phyloP scores from a whole-genome alignment of 2,888 invertebrate species.

The Pocota personata region DNA sequence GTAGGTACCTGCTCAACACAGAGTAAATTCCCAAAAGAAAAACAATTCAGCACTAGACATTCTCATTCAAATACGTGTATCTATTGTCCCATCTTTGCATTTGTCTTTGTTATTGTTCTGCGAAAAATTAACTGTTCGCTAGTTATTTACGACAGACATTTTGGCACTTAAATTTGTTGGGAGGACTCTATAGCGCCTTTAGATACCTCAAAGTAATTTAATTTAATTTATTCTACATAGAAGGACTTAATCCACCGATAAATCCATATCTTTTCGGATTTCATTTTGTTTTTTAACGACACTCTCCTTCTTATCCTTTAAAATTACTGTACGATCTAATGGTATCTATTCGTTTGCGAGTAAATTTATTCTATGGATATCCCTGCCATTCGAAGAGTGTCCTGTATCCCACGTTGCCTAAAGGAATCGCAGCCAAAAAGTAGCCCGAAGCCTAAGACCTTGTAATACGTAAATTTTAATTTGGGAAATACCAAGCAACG shows the following conservation, averaged over 20 bases:
- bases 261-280: slow-evolving; percentile 36
- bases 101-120: background rate
- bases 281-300: slow-evolving; percentile 3
- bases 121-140: background rate
- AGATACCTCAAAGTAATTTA: slow-evolving; percentile 31
- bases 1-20: no score
- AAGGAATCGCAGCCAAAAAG: slow-evolving; percentile 45
- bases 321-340: slow-evolving; percentile 30
- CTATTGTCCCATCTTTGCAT: background rate
- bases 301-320: slow-evolving; percentile 10
- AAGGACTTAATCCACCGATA: slow-evolving; percentile 53
- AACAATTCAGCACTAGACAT: background rate
- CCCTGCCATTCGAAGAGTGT: slow-evolving; percentile 18
- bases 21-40: no score
- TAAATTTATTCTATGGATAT: slow-evolving; percentile 50
- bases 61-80: background rate
- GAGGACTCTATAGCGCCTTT: background rate
- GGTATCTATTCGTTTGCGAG: slow-evolving; percentile 52
- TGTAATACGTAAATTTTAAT: slow-evolving; percentile 69
- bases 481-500: slow-evolving; percentile 42
- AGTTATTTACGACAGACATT: background rate
- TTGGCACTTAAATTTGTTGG: background rate
- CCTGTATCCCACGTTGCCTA: slow-evolving; percentile 41
- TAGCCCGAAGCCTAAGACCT: slow-evolving; percentile 58
- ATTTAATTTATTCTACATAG: slow-evolving; percentile 58